These are phyloP conservation scores for Lathamus discolor DNA, from an alignment of 2,113 vertebrate species.

Conservation along the genomic window DNA sequence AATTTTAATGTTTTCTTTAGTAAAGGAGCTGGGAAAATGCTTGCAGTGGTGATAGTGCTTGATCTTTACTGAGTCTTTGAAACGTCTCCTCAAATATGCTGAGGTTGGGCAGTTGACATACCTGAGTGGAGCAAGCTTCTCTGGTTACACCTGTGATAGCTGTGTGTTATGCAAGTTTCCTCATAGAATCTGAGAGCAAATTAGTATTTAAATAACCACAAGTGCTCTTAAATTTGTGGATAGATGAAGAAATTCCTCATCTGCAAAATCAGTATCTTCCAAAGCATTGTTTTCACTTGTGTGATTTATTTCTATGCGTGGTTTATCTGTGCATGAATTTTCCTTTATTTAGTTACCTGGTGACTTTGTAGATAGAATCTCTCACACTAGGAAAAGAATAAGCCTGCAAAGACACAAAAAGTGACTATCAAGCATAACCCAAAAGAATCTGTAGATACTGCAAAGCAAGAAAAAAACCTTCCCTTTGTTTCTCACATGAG, in stretches of 20 bases:
- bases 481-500: not conserved
- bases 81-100: not conserved
- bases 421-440: not conserved
- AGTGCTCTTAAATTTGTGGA: not conserved
- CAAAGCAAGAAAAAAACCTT: not conserved
- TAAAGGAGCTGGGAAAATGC: not conserved
- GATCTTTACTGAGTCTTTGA: slow-evolving; percentile 10
- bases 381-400: not conserved
- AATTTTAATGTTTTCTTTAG: not conserved
- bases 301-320: not conserved
- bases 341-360: not conserved
- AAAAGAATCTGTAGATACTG: not conserved
- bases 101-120: not conserved
- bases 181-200: not conserved
- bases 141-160: slow-evolving; percentile 21
- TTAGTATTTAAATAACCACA: not conserved
- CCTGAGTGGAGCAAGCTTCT: not conserved
- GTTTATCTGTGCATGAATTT: not conserved
- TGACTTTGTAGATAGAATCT: not conserved
- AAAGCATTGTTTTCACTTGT: not conserved
- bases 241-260: not conserved
- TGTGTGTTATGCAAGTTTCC: not conserved
- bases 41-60: not conserved
- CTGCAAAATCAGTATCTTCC: not conserved
- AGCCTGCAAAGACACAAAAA: not conserved